These are phyloP conservation scores for Pristionchus pacificus DNA, from an alignment of 1,140 invertebrate species.

Conservation along the genomic window DNA sequence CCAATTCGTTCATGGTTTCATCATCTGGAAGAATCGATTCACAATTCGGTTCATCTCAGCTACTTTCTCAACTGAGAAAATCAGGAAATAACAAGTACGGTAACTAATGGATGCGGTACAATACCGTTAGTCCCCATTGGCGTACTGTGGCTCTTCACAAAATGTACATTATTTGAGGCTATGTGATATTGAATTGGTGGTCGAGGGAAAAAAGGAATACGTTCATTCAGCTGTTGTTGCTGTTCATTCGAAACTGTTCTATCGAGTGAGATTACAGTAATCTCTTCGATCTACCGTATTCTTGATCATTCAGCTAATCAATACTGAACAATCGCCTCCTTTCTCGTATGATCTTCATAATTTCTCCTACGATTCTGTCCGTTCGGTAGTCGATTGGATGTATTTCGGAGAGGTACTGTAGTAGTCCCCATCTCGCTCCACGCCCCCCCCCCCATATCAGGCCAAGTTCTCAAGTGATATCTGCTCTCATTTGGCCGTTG, in stretches of 20 bases:
- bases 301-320: background rate
- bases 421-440: no score
- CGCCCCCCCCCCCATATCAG: background rate
- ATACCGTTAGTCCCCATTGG: background rate
- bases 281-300: background rate
- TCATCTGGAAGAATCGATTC: no score
- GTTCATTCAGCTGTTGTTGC: background rate
- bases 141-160: no score
- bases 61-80: background rate
- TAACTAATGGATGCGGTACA: background rate
- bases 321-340: background rate
- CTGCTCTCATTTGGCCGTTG: background rate
- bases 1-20: no score
- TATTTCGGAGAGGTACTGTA: background rate
- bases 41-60: background rate
- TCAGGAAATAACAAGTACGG: background rate
- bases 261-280: background rate
- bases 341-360: background rate
- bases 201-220: background rate
- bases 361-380: background rate
- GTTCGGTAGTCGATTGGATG: background rate
- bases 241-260: background rate
- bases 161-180: background rate
- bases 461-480: background rate
- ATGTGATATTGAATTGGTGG: background rate